Percentiles rank a stretch among this genome's conserved stretches.
Evolutionary conservation across 2,888 invertebrate genomes (phyloP).

Genomic region (Cerceris ruficornis): DNA sequence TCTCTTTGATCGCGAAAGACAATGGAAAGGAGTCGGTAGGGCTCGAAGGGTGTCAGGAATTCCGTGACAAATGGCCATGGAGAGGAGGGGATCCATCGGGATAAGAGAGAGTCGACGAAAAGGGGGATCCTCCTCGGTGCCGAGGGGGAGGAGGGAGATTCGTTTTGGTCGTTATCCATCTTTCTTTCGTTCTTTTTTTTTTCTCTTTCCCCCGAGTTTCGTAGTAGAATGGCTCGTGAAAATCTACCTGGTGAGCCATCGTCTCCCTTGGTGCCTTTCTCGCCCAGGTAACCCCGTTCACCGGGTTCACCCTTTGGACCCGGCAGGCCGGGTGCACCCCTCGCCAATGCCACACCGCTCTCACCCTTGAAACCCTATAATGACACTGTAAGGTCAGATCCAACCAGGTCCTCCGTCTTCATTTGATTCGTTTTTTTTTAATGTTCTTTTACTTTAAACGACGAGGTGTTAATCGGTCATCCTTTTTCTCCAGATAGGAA

Average conservation of each 20-base stretch:
- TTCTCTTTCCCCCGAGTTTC: slow-evolving; percentile 25
- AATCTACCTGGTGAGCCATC: slow-evolving; percentile 83
- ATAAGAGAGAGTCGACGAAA: slow-evolving; percentile 7
- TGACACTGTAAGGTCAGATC: slow-evolving; percentile 77
- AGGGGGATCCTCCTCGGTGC: slow-evolving; percentile 16
- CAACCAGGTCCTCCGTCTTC: slow-evolving; percentile 78
- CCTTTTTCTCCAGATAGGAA: slow-evolving; percentile 46
- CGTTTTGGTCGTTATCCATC: slow-evolving; percentile 35
- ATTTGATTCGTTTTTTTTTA: slow-evolving; percentile 27
- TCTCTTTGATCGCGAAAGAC: too few relatives aligned
- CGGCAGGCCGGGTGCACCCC: slow-evolving; percentile 86
- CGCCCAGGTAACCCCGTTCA: slow-evolving; percentile 86
- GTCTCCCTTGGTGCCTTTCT: slow-evolving; percentile 85
- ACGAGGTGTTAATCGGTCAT: slow-evolving; percentile 50
- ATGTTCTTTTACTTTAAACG: slow-evolving; percentile 29
- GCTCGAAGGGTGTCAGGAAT: too few relatives aligned
- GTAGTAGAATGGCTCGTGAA: slow-evolving; percentile 57
- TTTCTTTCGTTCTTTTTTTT: slow-evolving; percentile 10
- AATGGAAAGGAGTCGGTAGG: too few relatives aligned
- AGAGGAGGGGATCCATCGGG: slow-evolving; percentile 3
- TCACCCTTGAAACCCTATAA: slow-evolving; percentile 83
- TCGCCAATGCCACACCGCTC: slow-evolving; percentile 84
- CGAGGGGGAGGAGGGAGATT: slow-evolving; percentile 24
- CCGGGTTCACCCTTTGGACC: slow-evolving; percentile 84
- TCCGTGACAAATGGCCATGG: too few relatives aligned